These are phyloP conservation scores for Drosophila mulleri DNA, from an alignment of 2,888 invertebrate genomes.

Conservation along the genomic window DNA sequence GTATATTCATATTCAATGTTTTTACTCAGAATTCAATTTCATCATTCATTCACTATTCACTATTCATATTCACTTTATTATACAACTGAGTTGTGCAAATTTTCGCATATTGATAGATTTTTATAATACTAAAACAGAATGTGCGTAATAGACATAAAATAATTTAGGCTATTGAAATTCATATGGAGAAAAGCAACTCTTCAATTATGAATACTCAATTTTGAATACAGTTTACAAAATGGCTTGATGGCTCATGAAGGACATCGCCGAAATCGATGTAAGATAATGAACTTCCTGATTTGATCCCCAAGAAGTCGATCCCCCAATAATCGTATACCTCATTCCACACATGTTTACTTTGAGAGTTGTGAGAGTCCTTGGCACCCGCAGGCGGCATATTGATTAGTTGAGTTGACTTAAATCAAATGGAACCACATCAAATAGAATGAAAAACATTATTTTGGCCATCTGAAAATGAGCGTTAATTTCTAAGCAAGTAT, in stretches of 20 bases:
- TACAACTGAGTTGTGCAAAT: too few relatives aligned
- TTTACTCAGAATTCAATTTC: neutral
- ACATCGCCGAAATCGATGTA: neutral
- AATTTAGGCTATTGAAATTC: too few relatives aligned
- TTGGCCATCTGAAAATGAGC: constrained; percentile 35
- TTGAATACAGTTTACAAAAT: neutral
- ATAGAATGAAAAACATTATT: neutral
- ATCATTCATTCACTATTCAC: neutral
- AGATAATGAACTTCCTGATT: neutral
- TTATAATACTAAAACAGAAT: too few relatives aligned
- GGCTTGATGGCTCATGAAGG: neutral
- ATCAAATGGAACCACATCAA: constrained; percentile 4
- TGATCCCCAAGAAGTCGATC: neutral
- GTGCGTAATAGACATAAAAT: too few relatives aligned
- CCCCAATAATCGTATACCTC: neutral
- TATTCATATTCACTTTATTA: neutral
- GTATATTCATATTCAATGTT: neutral
- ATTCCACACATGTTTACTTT: neutral
- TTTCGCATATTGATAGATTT: too few relatives aligned
- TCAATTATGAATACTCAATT: neutral
- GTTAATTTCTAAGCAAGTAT: constrained; percentile 46
- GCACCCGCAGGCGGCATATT: neutral
- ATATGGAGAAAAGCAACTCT: too few relatives aligned
- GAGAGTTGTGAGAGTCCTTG: neutral
- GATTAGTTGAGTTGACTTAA: neutral